phyloP scores from a whole-genome alignment of 2,113 vertebrate species.

The Lampris incognitus region DNA sequence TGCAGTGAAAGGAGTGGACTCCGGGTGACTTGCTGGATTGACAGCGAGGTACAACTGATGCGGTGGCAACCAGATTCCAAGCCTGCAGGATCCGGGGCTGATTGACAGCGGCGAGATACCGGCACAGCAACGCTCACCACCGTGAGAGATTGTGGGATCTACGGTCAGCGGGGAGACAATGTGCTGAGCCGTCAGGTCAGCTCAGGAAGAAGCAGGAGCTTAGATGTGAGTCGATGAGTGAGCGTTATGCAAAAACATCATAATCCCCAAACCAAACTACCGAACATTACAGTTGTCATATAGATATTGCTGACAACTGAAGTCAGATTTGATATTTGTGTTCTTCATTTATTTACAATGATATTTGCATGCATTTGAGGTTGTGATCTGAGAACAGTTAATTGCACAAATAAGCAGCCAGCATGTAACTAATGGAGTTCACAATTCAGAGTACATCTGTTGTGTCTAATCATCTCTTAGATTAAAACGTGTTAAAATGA shows the following conservation, averaged over 20 bases:
- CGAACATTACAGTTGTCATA: too few species aligned
- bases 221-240: neutral
- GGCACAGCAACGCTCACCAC: constrained; percentile 34
- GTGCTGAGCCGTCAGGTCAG: constrained; percentile 5
- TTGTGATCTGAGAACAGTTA: too few species aligned
- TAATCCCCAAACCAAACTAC: too few species aligned
- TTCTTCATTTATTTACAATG: too few species aligned
- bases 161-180: constrained; percentile 21
- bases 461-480: neutral
- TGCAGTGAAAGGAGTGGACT: constrained; percentile 6
- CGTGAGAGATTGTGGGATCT: constrained; percentile 19
- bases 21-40: constrained; percentile 18
- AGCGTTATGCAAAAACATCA: too few species aligned
- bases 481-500: neutral
- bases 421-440: neutral
- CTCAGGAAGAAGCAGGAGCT: neutral
- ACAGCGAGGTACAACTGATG: constrained; percentile 28
- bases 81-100: constrained; percentile 22
- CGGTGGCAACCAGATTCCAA: constrained; percentile 21
- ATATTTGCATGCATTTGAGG: too few species aligned
- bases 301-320: too few species aligned
- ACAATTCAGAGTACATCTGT: neutral
- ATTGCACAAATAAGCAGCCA: neutral
- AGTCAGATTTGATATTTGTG: too few species aligned
- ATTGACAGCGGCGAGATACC: constrained; percentile 40